These are phyloP conservation scores for Mesocentrotus franciscanus DNA, from an alignment of 53 echinoderm and acorn worm species.

Conservation along the genomic window DNA sequence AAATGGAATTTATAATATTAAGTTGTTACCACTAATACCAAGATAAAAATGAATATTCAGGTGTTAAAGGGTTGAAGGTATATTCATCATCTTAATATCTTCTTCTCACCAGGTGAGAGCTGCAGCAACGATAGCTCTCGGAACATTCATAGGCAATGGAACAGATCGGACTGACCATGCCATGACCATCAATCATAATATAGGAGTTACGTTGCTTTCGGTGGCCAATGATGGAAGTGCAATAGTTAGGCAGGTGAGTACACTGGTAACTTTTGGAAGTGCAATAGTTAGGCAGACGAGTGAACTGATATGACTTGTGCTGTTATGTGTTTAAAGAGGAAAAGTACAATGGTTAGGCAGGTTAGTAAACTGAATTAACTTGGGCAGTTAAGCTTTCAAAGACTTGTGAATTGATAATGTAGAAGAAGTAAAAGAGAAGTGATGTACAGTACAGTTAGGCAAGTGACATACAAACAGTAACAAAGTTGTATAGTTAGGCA, in stretches of 20 bases:
- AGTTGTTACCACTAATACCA: too few relatives aligned
- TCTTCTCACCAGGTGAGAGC: constrained; percentile 83
- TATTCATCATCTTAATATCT: neutral
- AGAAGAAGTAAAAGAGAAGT: neutral
- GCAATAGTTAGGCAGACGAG: constrained; percentile 82
- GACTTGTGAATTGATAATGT: too few relatives aligned
- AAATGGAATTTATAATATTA: too few relatives aligned
- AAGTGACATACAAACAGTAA: neutral
- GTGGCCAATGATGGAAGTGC: constrained; percentile 85
- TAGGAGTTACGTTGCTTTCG: neutral
- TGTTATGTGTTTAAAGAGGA: neutral
- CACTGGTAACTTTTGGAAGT: constrained; percentile 83
- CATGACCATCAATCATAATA: constrained; percentile 66
- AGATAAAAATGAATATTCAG: neutral
- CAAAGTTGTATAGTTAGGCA: too few relatives aligned
- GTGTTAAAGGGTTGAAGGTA: neutral
- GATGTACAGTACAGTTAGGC: neutral
- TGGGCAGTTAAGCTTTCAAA: too few relatives aligned
- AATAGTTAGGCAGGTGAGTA: constrained; percentile 83
- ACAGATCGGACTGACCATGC: constrained; percentile 92
- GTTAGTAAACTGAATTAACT: constrained; percentile 16
- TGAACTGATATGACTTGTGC: neutral
- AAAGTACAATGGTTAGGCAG: constrained; percentile 86
- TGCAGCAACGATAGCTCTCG: constrained; percentile 89
- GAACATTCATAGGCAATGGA: constrained; percentile 93